phyloP scores from a whole-genome alignment of 2,888 invertebrate species.

The Malacosoma neustria region DNA sequence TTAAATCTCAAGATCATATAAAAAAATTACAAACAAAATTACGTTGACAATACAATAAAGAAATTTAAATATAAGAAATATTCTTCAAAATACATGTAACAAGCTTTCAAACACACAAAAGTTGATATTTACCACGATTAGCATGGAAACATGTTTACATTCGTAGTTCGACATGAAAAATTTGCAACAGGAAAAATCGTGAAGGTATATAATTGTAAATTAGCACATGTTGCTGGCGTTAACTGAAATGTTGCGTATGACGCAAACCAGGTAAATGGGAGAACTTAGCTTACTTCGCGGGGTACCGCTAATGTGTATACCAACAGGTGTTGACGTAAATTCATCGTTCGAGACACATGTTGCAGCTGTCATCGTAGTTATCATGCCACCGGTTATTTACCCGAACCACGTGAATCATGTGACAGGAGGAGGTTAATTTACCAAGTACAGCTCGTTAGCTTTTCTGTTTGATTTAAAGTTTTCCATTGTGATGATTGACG shows the following conservation, averaged over 20 bases:
- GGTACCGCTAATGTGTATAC: constrained; percentile 38
- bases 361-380: constrained; percentile 20
- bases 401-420: constrained; percentile 7
- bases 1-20: too few species aligned
- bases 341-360: constrained; percentile 19
- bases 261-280: constrained; percentile 27
- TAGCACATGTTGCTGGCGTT: constrained; percentile 23
- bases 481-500: not conserved
- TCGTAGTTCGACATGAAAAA: too few species aligned
- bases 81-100: too few species aligned
- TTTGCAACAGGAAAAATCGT: not conserved
- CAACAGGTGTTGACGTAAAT: constrained; percentile 53
- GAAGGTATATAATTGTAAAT: constrained; percentile 17
- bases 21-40: too few species aligned
- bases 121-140: too few species aligned
- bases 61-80: too few species aligned
- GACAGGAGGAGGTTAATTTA: constrained; percentile 7
- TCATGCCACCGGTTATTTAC: constrained; percentile 22
- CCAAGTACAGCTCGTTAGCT: constrained; percentile 8
- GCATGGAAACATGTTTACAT: too few species aligned
- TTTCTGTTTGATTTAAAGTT: not conserved
- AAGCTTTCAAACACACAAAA: too few species aligned
- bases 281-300: constrained; percentile 36
- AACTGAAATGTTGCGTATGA: constrained; percentile 38
- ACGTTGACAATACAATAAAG: too few species aligned